These are phyloP conservation scores for Electrophaes corylata DNA, from an alignment of 2,888 invertebrate genomes.

Conservation along the genomic window DNA sequence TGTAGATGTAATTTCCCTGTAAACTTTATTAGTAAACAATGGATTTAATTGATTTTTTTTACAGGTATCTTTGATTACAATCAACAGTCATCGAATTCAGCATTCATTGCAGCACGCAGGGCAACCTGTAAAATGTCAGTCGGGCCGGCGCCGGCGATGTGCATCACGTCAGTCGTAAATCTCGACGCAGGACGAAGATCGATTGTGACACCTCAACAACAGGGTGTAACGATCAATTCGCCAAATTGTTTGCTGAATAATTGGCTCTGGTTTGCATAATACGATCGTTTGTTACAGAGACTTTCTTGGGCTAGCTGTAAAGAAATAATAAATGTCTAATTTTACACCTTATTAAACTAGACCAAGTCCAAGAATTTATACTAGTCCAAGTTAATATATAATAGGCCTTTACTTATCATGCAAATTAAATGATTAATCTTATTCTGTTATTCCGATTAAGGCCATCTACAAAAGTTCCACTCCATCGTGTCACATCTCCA, in stretches of 20 bases:
- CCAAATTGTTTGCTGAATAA: constrained; percentile 41
- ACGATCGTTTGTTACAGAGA: background rate
- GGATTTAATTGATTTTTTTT: background rate
- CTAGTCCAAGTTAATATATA: too few species aligned
- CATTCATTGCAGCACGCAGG: constrained; percentile 26
- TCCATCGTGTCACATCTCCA: background rate
- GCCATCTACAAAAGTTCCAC: background rate
- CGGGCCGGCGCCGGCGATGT: constrained; percentile 53
- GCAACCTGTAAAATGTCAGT: constrained; percentile 14
- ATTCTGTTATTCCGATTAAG: background rate
- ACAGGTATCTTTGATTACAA: constrained; percentile 2
- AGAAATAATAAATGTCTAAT: too few species aligned
- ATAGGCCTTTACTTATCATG: too few species aligned
- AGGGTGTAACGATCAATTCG: constrained; percentile 39
- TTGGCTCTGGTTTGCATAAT: constrained; percentile 38
- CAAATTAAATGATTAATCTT: too few species aligned
- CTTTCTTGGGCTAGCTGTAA: background rate
- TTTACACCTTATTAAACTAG: too few species aligned
- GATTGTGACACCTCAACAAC: constrained; percentile 58
- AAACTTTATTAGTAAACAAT: too few species aligned
- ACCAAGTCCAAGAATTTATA: too few species aligned
- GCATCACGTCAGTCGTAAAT: constrained; percentile 66
- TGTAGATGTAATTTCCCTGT: too few species aligned
- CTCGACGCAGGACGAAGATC: constrained; percentile 64
- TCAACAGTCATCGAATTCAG: constrained; percentile 19